Evolutionary conservation across 92 coral and sea anemone species (phyloP).

Genomic region (Umimayanthus kanabou): DNA sequence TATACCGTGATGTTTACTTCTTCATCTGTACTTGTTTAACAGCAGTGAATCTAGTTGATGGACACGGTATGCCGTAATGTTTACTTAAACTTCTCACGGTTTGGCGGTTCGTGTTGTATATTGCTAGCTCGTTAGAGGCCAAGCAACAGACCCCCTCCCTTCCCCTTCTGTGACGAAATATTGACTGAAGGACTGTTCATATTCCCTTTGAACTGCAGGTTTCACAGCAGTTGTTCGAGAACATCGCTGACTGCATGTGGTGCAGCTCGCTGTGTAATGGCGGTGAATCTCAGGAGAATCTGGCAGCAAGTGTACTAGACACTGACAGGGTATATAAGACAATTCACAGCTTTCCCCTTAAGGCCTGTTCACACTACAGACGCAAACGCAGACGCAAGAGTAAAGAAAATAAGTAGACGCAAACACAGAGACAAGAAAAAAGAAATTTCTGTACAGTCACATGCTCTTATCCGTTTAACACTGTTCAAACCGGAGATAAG

Average conservation of each 20-base stretch:
- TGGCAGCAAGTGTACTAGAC: slow-evolving; percentile 32
- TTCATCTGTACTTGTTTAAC: neutral
- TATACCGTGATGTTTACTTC: slow-evolving; percentile 22
- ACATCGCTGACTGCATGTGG: slow-evolving; percentile 85
- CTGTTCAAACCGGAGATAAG: too few species aligned
- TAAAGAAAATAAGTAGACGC: too few species aligned
- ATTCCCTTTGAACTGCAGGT: slow-evolving; percentile 42
- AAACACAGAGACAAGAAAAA: too few species aligned
- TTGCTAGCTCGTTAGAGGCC: too few species aligned
- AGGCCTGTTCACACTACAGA: too few species aligned
- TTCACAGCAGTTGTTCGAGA: slow-evolving; percentile 65
- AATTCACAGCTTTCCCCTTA: neutral
- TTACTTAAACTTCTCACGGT: too few species aligned
- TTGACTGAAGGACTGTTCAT: neutral
- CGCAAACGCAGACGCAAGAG: too few species aligned
- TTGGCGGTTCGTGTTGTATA: too few species aligned
- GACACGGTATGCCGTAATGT: too few species aligned
- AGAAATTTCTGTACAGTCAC: too few species aligned
- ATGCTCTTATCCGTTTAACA: too few species aligned
- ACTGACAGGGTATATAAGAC: slow-evolving; percentile 48
- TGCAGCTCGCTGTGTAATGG: slow-evolving; percentile 42
- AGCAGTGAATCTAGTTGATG: neutral
- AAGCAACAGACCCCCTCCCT: too few species aligned
- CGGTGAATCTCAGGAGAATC: slow-evolving; percentile 24
- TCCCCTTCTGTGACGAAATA: neutral